Base-by-base conservation (phyloP, 2,888 invertebrate species). In the Tenthredo livida region DNA sequence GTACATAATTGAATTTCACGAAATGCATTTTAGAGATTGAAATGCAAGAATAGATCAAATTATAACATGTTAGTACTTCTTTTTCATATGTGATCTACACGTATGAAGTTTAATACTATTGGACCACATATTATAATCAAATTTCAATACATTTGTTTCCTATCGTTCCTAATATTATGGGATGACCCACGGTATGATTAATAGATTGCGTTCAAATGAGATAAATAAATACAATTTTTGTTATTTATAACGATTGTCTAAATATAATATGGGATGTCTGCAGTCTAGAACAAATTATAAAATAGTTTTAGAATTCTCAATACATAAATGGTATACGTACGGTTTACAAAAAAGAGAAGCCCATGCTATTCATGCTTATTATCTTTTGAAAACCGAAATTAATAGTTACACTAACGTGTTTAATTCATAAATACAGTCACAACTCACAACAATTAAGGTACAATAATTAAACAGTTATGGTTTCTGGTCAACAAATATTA, bases 391-490 rank as follows among this genome's bases (percentile, higher is more conserved):
- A 70, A 40, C n/a, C 29, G n/a, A 12, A 25, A 43, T 37, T 37
- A 70, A 70, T 40, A 9, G 29, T 40, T 40, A 40, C 10, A 29
- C 67, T 17, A 29, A 67, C 67, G 33, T 33, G 33, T 21, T 54
- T 7, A 33, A 33, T 67, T 25, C 5, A 67, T 67, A 25, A 67
- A 67, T 61, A 43, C 73, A 73, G 21, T 73, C 43, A 43, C 21
- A 54, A 77, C 77, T 77, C 50, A 77, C 29, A 54, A 33, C 15
- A 67, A 47, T 47, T 43, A 67, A 67, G 33, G 15, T 73, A 29
- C 25, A 54, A 54, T 77, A 50, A 43, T 73, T 21, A 77, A 54
- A 50, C 77, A 50, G 15, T 43, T n/a, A 33, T 67, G 33, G 33
- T 25, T 21, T 77, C 50, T 77, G 77, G 54, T 33, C 12, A 54